Evolutionary conservation across 2,888 invertebrate species (phyloP).

Genomic region (Ormyrus thymus): DNA sequence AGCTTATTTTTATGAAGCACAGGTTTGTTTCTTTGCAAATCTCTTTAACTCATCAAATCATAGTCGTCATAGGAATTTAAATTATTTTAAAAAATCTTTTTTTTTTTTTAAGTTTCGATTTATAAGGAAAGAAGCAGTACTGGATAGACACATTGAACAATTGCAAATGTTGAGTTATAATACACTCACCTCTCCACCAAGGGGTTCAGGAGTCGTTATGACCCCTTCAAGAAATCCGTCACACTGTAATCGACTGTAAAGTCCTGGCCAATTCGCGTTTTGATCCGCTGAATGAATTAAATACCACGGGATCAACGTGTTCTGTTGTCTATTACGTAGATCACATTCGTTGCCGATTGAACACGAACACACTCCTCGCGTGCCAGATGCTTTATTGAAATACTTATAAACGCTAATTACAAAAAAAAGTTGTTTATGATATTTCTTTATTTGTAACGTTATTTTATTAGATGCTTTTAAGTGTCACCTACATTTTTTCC

Average conservation of each 20-base stretch:
- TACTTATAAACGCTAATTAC: constrained; percentile 73
- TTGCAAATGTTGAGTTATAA: too few relatives aligned
- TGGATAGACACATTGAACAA: too few relatives aligned
- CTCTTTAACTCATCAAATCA: too few relatives aligned
- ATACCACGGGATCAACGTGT: constrained; percentile 92
- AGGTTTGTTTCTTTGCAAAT: too few relatives aligned
- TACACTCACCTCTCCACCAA: constrained; percentile 84
- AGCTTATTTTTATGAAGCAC: not conserved
- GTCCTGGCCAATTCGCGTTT: constrained; percentile 90
- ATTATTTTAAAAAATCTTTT: too few relatives aligned
- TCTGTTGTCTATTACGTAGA: constrained; percentile 84
- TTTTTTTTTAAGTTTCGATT: too few relatives aligned
- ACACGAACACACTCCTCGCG: constrained; percentile 85
- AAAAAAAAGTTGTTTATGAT: too few relatives aligned
- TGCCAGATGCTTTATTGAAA: constrained; percentile 77
- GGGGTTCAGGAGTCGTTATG: constrained; percentile 90
- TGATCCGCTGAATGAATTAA: constrained; percentile 86
- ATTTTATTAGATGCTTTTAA: too few relatives aligned
- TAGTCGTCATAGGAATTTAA: too few relatives aligned
- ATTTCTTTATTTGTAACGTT: too few relatives aligned
- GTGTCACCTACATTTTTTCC: constrained; percentile 77
- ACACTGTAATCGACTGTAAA: constrained; percentile 89
- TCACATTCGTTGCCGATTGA: constrained; percentile 81
- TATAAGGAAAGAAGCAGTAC: too few relatives aligned
- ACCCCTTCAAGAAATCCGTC: constrained; percentile 90